Base-by-base conservation (phyloP, 2,888 invertebrate species). In the Temnothorax ravouxi region DNA sequence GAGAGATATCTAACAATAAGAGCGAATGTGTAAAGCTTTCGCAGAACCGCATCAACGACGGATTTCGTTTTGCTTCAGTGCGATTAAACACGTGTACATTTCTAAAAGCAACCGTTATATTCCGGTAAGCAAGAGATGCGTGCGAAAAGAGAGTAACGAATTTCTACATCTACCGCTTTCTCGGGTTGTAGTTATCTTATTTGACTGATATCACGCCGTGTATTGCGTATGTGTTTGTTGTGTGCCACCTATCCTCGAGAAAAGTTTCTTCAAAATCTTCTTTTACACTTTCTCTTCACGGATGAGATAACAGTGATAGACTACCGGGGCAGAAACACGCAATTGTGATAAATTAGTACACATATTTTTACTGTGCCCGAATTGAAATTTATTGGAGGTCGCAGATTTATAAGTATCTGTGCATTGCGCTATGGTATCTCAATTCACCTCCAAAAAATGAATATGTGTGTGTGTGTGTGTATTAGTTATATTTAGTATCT, bases 61-160 rank as follows among this genome's bases (percentile, higher is more conserved):
- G 0, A 59, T 72, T 59, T 69, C 3, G n/a, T 50, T 18, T 66
- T 54, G 38, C 15, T 3, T 18, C 34, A 59, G 56, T 50, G 54
- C 54, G 47, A 80, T 80, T 72, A 72, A 18, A 71, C 21, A 21
- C 15, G 34, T 69, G 8, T 21, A 71, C 47, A 18, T 80, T 71
- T 80, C 41, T 21, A 72, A 56, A 59, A 71, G 38, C 3, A 41
- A 41, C 13, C 66, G 44, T 59, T 79, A 71, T 79, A 71, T 69
- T 34, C 21, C 18, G 34, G 21, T 29, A 21, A 77, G 21, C 41
- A 52, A 15, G 25, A 80, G 25, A 80, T 72, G 13, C 34, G 59
- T 47, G 76, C 47, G 67, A 79, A 59, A 86, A 84, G 71, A 77
- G 76, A 87, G 72, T 77, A 88, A 86, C 83, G 83, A 88, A 88